Percentiles rank a stretch among this genome's conserved stretches.
Conservation (phyloP, 1,140 invertebrate genomes). For the Scaptomyza pallida region DNA sequence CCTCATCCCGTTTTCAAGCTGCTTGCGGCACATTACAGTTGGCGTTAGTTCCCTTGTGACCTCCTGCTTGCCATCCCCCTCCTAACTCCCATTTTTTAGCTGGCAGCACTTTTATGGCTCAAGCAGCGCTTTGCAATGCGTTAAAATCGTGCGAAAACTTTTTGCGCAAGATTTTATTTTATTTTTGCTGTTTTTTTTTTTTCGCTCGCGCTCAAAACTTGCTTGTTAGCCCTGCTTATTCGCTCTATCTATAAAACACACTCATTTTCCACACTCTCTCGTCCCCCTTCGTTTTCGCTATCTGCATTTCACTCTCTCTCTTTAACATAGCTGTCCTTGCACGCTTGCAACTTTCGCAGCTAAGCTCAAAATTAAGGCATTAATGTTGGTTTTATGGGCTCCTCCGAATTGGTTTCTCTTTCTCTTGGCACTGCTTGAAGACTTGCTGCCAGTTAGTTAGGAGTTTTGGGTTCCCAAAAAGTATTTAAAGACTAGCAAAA, state of each 20-base stretch:
- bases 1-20: not conserved
- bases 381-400: slow-evolving; percentile 78
- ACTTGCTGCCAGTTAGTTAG: slow-evolving; percentile 23
- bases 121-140: slow-evolving; percentile 63
- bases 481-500: slow-evolving; percentile 64
- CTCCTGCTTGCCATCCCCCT: slow-evolving; percentile 13
- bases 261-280: slow-evolving; percentile 10
- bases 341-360: slow-evolving; percentile 60
- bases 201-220: slow-evolving; percentile 43
- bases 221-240: slow-evolving; percentile 16
- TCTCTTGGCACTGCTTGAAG: slow-evolving; percentile 25
- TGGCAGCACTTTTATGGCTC: slow-evolving; percentile 54
- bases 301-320: not conserved
- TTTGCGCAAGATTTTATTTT: slow-evolving; percentile 53
- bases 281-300: not conserved
- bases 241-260: slow-evolving; percentile 1
- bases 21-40: slow-evolving; percentile 38
- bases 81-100: not conserved
- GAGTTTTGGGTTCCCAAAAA: slow-evolving; percentile 10
- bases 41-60: slow-evolving; percentile 34
- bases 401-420: slow-evolving; percentile 55
- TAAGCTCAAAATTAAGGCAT: slow-evolving; percentile 72
- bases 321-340: slow-evolving; percentile 18
- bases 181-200: slow-evolving; percentile 23
- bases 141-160: slow-evolving; percentile 66